phyloP scores from a whole-genome alignment of 2,797 vertebrate species.

The Sylvilagus floridanus region DNA sequence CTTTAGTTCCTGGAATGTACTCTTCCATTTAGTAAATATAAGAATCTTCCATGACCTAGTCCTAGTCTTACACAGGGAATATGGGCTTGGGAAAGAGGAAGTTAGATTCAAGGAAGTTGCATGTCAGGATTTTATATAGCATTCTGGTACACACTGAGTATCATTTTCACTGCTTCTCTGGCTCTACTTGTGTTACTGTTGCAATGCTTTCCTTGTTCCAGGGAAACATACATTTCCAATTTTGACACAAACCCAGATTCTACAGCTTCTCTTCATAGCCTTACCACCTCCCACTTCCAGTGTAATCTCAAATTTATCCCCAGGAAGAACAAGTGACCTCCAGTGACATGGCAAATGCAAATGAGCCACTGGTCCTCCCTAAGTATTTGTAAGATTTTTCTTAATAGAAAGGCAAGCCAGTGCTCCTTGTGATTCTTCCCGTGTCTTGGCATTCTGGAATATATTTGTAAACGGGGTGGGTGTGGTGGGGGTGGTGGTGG shows the following conservation, averaged over 20 bases:
- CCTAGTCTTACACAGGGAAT: not conserved
- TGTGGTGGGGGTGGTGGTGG: too few relatives aligned
- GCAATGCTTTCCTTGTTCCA: not conserved
- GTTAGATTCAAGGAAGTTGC: not conserved
- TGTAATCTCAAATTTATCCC: not conserved
- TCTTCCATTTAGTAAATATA: not conserved
- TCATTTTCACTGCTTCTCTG: not conserved
- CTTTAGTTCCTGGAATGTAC: not conserved
- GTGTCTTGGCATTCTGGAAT: not conserved
- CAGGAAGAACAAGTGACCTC: not conserved
- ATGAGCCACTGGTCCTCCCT: not conserved
- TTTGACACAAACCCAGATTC: not conserved
- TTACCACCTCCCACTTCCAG: not conserved
- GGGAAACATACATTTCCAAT: not conserved
- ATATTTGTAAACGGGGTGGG: not conserved
- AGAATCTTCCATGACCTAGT: not conserved
- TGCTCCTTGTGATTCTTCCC: slow-evolving; percentile 5
- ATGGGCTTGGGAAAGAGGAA: not conserved
- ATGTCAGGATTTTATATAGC: not conserved
- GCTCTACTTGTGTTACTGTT: not conserved
- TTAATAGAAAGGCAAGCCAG: not conserved
- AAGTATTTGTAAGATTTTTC: not conserved
- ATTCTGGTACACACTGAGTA: not conserved
- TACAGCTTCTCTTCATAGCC: not conserved
- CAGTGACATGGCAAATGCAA: not conserved